A percentile compares a stretch with the other conserved stretches of the same genome.
Evolutionary conservation across 2,113 vertebrate species (phyloP).

Genomic region (Forbesichthys agassizii): DNA sequence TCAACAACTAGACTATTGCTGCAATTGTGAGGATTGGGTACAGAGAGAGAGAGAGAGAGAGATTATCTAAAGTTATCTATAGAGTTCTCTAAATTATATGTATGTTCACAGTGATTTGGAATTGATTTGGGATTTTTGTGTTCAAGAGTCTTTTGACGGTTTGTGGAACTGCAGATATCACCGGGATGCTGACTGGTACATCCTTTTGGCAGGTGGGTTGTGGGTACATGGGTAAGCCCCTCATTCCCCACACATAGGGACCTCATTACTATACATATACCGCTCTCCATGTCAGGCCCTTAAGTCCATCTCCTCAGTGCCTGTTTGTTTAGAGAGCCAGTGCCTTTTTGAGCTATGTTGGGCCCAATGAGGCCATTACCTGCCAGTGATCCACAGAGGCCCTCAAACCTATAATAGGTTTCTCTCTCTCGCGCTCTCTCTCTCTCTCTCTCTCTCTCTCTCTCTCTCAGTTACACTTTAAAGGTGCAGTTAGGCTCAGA

Average conservation of each 20-base stretch:
- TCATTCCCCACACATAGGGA: conserved; percentile 43
- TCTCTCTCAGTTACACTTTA: neutral
- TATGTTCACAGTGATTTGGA: no score
- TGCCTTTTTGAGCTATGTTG: conserved; percentile 76
- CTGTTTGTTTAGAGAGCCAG: conserved; percentile 78
- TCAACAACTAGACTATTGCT: conserved; percentile 17
- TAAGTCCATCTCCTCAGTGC: conserved; percentile 75
- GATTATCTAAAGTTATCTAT: no score
- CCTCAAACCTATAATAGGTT: conserved; percentile 9
- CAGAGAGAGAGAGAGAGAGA: neutral
- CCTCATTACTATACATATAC: conserved; percentile 71
- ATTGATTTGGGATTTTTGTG: no score
- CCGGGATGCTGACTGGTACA: no score
- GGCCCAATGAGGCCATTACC: conserved; percentile 82
- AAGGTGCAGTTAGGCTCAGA: no score
- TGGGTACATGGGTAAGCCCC: conserved; percentile 53
- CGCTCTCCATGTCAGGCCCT: conserved; percentile 76
- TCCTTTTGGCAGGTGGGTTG: conserved; percentile 33
- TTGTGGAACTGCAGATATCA: no score
- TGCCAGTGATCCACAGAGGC: conserved; percentile 78
- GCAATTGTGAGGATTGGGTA: neutral
- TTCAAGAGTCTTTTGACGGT: no score
- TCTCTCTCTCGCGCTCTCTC: conserved; percentile 10
- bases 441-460: conserved; percentile 33
- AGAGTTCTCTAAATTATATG: conserved; percentile 17